Conservation (phyloP, 2,888 invertebrate species). For the Netelia inedita region DNA sequence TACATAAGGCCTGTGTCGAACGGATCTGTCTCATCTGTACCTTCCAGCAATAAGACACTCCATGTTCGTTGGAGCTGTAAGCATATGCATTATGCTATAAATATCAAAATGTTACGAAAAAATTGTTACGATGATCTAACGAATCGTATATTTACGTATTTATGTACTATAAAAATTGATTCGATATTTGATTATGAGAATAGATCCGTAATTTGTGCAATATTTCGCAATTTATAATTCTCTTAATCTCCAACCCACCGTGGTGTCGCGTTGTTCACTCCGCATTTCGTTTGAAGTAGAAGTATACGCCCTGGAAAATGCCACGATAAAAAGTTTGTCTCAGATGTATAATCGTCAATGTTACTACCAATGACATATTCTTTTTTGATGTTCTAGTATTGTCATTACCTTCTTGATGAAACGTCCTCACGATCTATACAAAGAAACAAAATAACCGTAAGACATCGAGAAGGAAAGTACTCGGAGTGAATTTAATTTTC, state of each 20-base stretch:
- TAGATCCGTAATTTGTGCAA: too few species aligned
- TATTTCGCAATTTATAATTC: too few species aligned
- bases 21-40: slow-evolving; percentile 78
- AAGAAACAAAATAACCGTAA: slow-evolving; percentile 52
- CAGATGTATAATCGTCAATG: slow-evolving; percentile 37
- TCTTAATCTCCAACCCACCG: slow-evolving; percentile 76
- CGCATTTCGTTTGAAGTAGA: slow-evolving; percentile 77
- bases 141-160: too few species aligned
- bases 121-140: too few species aligned
- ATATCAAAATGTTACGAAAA: neutral
- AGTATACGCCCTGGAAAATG: slow-evolving; percentile 79
- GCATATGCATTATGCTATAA: slow-evolving; percentile 23
- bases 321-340: slow-evolving; percentile 17
- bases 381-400: slow-evolving; percentile 38
- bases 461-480: neutral
- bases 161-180: too few species aligned
- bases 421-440: slow-evolving; percentile 79
- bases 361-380: slow-evolving; percentile 66
- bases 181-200: too few species aligned
- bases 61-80: slow-evolving; percentile 73
- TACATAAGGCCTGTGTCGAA: slow-evolving; percentile 82
- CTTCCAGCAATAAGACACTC: slow-evolving; percentile 76
- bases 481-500: neutral
- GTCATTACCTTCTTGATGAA: slow-evolving; percentile 76
- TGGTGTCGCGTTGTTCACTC: slow-evolving; percentile 69